Evolutionary conservation across 2,888 invertebrate genomes (phyloP).

Genomic region (Sceliomorpha sp.): DNA sequence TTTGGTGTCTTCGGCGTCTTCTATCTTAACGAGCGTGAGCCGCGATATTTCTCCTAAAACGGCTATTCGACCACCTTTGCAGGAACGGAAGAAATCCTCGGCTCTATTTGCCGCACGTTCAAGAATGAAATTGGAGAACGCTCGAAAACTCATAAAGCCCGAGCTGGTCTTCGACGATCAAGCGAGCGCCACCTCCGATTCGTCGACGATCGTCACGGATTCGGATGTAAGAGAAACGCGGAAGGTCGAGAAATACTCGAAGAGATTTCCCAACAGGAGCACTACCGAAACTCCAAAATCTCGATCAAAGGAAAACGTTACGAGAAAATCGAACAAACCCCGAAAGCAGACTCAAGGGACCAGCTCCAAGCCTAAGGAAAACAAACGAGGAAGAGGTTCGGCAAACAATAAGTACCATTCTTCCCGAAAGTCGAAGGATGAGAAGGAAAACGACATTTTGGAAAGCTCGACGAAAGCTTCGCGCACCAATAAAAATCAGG

Average conservation of each 20-base stretch:
- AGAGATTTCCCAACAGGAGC: conserved; percentile 21
- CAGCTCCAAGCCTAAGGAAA: conserved; percentile 24
- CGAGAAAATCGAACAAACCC: conserved; percentile 19
- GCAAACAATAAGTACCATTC: conserved; percentile 25
- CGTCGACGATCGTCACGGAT: conserved; percentile 24
- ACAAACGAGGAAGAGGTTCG: conserved; percentile 13
- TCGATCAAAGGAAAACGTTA: conserved; percentile 19
- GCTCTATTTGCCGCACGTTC: conserved; percentile 70
- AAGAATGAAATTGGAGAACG: conserved; percentile 73
- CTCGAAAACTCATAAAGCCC: conserved; percentile 70
- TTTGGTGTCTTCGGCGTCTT: conserved; percentile 36
- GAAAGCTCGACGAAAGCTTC: conserved; percentile 30
- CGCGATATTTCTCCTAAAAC: conserved; percentile 29
- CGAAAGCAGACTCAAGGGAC: conserved; percentile 44
- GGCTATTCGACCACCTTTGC: conserved; percentile 65
- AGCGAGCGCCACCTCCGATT: conserved; percentile 51
- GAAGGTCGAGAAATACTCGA: conserved; percentile 51
- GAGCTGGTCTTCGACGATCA: conserved; percentile 65
- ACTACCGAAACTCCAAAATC: conserved; percentile 27
- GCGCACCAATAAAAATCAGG: conserved; percentile 8
- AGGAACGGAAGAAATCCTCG: conserved; percentile 70
- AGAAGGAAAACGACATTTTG: conserved; percentile 37
- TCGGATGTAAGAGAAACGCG: conserved; percentile 53
- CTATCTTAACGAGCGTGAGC: background rate
- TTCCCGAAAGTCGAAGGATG: conserved; percentile 19